Conservation (phyloP, 2,113 vertebrate genomes). For the Speoplatyrhinus poulsoni region DNA sequence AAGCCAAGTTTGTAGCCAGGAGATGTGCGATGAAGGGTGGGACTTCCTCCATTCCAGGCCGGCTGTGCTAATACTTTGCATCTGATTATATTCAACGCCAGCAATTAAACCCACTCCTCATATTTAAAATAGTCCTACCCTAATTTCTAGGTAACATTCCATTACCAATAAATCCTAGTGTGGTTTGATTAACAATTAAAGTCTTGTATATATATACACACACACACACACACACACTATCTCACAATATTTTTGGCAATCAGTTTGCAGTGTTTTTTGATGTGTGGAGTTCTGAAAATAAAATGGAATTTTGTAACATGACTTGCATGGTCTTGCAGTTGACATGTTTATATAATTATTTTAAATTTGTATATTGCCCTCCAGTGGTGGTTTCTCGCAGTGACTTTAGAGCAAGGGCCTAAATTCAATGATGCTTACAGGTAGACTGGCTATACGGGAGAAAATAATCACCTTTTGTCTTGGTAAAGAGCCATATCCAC, state of each 20-base stretch:
- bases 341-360: neutral
- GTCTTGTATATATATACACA: conserved; percentile 36
- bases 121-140: conserved; percentile 19
- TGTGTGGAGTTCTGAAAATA: conserved; percentile 83
- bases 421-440: no score
- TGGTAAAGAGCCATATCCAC: no score
- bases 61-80: neutral
- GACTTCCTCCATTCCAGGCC: conserved; percentile 10
- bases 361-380: conserved; percentile 3
- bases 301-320: conserved; percentile 84
- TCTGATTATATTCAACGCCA: no score
- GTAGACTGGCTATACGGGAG: no score
- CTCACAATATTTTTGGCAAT: conserved; percentile 64
- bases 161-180: conserved; percentile 40
- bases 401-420: no score
- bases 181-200: conserved; percentile 49
- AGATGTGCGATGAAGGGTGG: conserved; percentile 38
- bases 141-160: conserved; percentile 46
- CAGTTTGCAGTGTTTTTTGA: conserved; percentile 76
- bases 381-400: conserved; percentile 28
- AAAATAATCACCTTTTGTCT: neutral
- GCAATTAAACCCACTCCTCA: no score
- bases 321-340: conserved; percentile 6
- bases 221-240: no score
- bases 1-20: conserved; percentile 29